These are phyloP conservation scores for Carterocephalus palaemon DNA, from an alignment of 2,888 invertebrate genomes.

Conservation along the genomic window DNA sequence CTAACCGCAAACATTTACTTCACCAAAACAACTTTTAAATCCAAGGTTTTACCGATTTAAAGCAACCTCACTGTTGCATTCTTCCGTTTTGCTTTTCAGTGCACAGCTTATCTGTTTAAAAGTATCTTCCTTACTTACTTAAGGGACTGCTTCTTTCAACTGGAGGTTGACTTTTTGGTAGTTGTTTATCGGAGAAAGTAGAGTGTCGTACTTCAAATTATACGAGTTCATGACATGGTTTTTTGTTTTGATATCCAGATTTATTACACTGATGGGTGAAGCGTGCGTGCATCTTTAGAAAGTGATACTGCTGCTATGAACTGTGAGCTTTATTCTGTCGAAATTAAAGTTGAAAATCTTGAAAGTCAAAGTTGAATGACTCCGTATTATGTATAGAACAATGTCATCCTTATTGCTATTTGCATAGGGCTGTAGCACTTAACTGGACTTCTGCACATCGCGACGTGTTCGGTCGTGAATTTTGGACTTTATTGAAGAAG, in stretches of 20 bases:
- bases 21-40: constrained; percentile 21
- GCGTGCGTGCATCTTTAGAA: constrained; percentile 17
- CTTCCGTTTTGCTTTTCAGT: too few species aligned
- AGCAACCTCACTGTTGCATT: too few species aligned
- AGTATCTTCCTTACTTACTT: too few species aligned
- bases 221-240: too few species aligned
- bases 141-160: not conserved
- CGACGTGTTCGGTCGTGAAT: not conserved
- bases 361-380: not conserved
- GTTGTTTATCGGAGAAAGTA: too few species aligned
- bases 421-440: constrained; percentile 5
- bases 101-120: too few species aligned
- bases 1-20: constrained; percentile 18
- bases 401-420: constrained; percentile 12
- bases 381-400: not conserved
- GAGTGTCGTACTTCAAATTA: too few species aligned
- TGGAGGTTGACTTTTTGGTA: too few species aligned
- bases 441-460: not conserved
- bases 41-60: constrained; percentile 19
- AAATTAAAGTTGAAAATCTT: not conserved
- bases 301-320: not conserved
- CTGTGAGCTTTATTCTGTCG: not conserved
- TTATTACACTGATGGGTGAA: too few species aligned
- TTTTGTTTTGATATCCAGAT: too few species aligned
- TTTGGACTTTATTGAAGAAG: not conserved